A percentile compares a stretch with the other conserved stretches of the same genome.
These are phyloP conservation scores for Coptodon rendalli DNA, from an alignment of 2,113 vertebrate genomes.

Conservation along the genomic window DNA sequence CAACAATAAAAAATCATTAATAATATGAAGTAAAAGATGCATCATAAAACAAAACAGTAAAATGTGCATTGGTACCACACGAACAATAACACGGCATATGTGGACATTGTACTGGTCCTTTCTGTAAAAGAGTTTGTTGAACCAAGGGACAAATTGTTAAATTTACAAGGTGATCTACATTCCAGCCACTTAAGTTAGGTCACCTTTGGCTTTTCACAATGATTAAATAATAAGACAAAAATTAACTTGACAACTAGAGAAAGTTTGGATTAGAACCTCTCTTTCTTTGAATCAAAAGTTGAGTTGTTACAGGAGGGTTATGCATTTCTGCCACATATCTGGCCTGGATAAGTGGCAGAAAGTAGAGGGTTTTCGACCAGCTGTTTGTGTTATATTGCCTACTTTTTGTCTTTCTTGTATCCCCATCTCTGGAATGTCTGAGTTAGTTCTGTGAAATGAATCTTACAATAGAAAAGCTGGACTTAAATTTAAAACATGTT, in stretches of 20 bases:
- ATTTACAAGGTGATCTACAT: not conserved
- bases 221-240: not conserved
- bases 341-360: not conserved
- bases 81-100: not conserved
- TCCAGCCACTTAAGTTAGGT: not conserved
- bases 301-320: not conserved
- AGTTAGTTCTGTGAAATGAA: not conserved
- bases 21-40: not conserved
- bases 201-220: not conserved
- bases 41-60: not conserved
- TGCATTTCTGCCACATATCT: not conserved
- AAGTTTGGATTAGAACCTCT: not conserved
- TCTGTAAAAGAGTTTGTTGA: not conserved
- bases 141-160: not conserved
- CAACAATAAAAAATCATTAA: not conserved
- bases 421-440: not conserved
- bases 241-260: not conserved
- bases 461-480: not conserved
- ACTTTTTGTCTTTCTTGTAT: not conserved
- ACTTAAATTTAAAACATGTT: slow-evolving; percentile 10
- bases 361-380: not conserved
- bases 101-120: not conserved
- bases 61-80: not conserved
- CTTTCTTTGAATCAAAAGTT: not conserved
- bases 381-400: not conserved